A percentile compares a stretch with the other conserved stretches of the same genome.
These are phyloP conservation scores for Halichoerus grypus DNA, from an alignment of 2,113 vertebrate species.

Conservation along the genomic window DNA sequence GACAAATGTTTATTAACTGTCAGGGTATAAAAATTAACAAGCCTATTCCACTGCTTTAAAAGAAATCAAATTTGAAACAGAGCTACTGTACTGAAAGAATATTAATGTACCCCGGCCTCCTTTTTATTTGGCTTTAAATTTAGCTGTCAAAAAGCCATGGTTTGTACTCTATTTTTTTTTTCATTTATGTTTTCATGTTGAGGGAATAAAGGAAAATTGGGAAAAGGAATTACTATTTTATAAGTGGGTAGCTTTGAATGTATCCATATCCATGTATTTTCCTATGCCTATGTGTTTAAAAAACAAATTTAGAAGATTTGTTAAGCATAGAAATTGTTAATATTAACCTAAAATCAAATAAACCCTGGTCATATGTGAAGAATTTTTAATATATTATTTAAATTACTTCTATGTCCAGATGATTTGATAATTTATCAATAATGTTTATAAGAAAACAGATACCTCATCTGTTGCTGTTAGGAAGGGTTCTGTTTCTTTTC, in stretches of 20 bases:
- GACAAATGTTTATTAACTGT: not conserved
- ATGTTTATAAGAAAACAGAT: not conserved
- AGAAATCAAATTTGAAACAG: not conserved
- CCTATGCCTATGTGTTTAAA: not conserved
- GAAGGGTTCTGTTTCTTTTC: not conserved
- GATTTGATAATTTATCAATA: not conserved
- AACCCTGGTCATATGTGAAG: not conserved
- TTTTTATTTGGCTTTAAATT: not conserved
- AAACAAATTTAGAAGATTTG: not conserved
- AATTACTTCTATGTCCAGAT: not conserved
- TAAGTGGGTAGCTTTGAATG: not conserved
- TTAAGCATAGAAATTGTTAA: not conserved
- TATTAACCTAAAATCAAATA: not conserved
- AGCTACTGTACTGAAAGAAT: not conserved
- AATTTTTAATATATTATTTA: not conserved
- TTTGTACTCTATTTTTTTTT: not conserved
- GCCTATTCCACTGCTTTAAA: not conserved
- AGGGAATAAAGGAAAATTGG: not conserved
- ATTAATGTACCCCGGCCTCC: not conserved
- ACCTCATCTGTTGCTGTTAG: not conserved
- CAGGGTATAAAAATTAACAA: not conserved
- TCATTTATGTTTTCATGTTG: not conserved
- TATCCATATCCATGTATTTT: not conserved
- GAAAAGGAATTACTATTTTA: not conserved
- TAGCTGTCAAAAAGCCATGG: not conserved